Evolutionary conservation across 2,797 vertebrate genomes (phyloP).

Genomic region (Catamblyrhynchus diadema): DNA sequence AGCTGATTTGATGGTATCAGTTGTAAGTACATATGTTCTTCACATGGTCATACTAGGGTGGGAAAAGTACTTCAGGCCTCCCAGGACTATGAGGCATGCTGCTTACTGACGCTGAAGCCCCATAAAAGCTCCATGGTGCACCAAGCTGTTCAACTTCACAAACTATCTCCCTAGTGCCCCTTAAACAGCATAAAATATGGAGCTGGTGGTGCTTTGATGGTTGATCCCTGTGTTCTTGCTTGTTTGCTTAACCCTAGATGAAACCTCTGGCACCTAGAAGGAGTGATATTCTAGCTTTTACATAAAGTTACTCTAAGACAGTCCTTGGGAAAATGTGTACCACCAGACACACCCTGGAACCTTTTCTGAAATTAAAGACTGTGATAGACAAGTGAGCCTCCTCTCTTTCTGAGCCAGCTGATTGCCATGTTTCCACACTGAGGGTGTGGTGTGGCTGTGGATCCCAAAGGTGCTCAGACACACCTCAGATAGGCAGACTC

Average conservation of each 20-base stretch:
- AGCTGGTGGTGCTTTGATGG: background rate
- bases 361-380: background rate
- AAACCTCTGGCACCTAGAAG: background rate
- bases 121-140: background rate
- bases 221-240: background rate
- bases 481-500: background rate
- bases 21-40: background rate
- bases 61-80: background rate
- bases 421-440: fast-evolving
- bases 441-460: background rate
- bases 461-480: background rate
- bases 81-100: background rate
- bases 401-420: background rate
- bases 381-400: background rate
- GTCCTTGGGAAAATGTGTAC: background rate
- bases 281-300: background rate
- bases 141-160: background rate
- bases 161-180: background rate
- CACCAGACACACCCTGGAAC: background rate
- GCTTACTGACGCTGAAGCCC: background rate
- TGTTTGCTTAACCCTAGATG: background rate
- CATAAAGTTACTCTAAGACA: background rate
- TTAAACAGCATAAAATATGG: background rate
- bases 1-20: background rate
- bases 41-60: fast-evolving